Evolutionary conservation across 2,888 invertebrate genomes (phyloP).

Genomic region (Caenorhabditis doughertyi): DNA sequence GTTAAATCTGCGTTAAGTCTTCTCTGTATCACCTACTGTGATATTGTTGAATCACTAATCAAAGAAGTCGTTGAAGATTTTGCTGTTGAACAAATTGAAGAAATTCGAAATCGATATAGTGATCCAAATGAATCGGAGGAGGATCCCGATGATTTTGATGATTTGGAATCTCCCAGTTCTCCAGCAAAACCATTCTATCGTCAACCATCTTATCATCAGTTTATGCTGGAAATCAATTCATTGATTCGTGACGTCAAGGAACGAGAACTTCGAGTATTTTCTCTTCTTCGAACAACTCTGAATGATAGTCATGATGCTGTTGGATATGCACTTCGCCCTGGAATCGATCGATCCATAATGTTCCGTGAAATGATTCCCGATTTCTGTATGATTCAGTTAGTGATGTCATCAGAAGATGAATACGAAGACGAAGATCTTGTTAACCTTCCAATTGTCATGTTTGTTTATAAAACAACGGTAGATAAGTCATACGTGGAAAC

Average conservation of each 20-base stretch:
- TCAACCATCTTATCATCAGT: conserved; percentile 26
- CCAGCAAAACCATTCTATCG: conserved; percentile 9
- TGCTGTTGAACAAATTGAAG: conserved; percentile 59
- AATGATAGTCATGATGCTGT: conserved; percentile 59
- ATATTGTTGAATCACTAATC: conserved; percentile 45
- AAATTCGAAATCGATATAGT: conserved; percentile 41
- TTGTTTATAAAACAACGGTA: conserved; percentile 40
- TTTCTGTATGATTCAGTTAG: conserved; percentile 37
- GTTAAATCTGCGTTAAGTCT: conserved; percentile 56
- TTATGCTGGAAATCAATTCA: conserved; percentile 45
- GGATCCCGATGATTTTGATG: conserved; percentile 32
- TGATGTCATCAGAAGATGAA: conserved; percentile 39
- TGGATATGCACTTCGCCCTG: conserved; percentile 42
- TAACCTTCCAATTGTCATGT: conserved; percentile 52
- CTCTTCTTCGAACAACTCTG: conserved; percentile 60
- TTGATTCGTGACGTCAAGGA: conserved; percentile 61
- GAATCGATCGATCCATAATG: neutral
- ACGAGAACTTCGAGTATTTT: conserved; percentile 63
- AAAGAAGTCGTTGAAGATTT: conserved; percentile 50
- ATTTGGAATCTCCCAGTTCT: conserved; percentile 10
- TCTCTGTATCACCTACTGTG: conserved; percentile 53
- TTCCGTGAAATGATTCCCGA: conserved; percentile 30
- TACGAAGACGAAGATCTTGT: conserved; percentile 41
- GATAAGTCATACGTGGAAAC: conserved; percentile 46
- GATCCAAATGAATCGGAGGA: conserved; percentile 35